Evolutionary conservation across 2,797 vertebrate species (phyloP), one percentile per base, ranked within the genome.

Genomic region (Lateolabrax maculatus): DNA sequence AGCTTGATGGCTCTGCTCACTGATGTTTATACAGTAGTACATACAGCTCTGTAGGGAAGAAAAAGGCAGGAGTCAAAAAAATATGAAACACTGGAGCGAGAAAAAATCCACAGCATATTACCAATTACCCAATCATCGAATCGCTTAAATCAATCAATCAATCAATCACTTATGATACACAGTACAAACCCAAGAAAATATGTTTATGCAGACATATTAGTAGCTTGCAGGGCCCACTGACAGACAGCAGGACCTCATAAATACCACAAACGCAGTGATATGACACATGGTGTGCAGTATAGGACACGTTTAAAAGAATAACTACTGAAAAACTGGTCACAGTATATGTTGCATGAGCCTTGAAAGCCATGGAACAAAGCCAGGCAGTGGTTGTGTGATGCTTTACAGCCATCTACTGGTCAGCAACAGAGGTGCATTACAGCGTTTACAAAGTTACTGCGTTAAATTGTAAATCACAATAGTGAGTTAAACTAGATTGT

Each of bases 321-420:
- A 53, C 2, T 34, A 1, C 10, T 9, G 2, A 11, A 27, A 31
- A 37, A 61, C 5, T 76, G 18, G 10, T 75, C n/a, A 65, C 2
- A 25, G 3, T 36, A 39, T 8, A 66, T 27, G 44, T 16, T 51
- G 19, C 12, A 6, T 16, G 23, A 37, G 2, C 41, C 0, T 9
- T 13, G 29, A 27, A 41, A 1, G 3, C 5, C 39, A 25, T n/a
- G 4, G n/a, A 61, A 18, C 15, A 19, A 6, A 51, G 2, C 1
- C 36, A 19, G n/a, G 1, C 12, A 6, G 21, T 19, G 8, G 10
- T 70, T 71, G 34, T 66, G 1, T 83, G 44, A 68, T 61, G 43
- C 58, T 80, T 63, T 84, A 79, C 52, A 51, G 1, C 92, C 91
- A 87, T 77, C 92, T 93, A 44, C 67, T 92, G 93, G 89, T 70